These are phyloP conservation scores for Cirrhinus molitorella DNA, from an alignment of 2,797 vertebrate species.

Conservation along the genomic window DNA sequence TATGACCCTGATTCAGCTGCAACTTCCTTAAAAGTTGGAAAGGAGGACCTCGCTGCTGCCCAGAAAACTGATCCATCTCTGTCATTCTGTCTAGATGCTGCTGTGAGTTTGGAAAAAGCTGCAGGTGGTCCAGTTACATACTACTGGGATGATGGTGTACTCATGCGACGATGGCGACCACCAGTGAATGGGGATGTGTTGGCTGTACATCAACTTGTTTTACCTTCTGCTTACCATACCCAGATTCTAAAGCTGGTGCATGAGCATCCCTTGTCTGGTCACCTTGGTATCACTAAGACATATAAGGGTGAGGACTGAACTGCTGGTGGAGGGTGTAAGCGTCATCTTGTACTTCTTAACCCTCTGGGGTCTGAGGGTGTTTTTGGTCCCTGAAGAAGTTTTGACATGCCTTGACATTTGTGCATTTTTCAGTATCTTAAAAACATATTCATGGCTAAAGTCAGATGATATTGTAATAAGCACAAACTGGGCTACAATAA, in stretches of 20 bases:
- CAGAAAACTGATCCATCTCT: background rate
- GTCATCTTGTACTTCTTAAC: too few species aligned
- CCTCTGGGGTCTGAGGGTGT: too few species aligned
- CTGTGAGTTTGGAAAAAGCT: background rate
- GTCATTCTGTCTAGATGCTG: background rate
- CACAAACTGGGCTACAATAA: too few species aligned
- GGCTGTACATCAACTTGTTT: background rate
- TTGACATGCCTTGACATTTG: too few species aligned
- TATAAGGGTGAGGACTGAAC: too few species aligned
- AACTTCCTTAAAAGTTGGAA: background rate
- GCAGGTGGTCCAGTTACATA: background rate
- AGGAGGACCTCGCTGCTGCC: background rate
- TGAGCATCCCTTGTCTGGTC: background rate
- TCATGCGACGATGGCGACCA: background rate
- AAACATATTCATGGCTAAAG: too few species aligned
- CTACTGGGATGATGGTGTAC: background rate
- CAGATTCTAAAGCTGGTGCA: background rate
- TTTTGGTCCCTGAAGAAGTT: too few species aligned
- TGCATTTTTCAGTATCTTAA: too few species aligned
- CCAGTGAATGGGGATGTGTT: background rate
- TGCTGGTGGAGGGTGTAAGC: too few species aligned
- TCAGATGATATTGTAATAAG: too few species aligned
- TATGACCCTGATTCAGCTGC: background rate
- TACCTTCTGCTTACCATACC: background rate
- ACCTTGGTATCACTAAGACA: background rate